Evolutionary conservation across 2,113 vertebrate species (phyloP).

Genomic region (Nothocercus julius): DNA sequence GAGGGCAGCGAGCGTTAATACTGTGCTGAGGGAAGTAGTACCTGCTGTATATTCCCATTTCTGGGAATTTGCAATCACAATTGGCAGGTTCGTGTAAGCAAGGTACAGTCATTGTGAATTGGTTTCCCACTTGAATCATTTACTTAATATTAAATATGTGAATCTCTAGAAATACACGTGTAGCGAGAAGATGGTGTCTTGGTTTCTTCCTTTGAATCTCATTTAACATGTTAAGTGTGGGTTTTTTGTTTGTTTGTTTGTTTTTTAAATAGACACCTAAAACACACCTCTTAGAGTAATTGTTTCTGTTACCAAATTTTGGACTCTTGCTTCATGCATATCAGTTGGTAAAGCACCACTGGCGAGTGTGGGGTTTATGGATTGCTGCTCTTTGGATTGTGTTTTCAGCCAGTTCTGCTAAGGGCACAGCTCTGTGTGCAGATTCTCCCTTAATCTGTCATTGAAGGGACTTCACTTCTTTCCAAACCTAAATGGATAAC

Average conservation of each 20-base stretch:
- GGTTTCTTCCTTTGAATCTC: background rate
- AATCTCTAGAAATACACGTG: background rate
- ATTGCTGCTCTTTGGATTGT: background rate
- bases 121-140: background rate
- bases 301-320: background rate
- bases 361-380: background rate
- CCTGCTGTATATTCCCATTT: background rate
- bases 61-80: accelerated
- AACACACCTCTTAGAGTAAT: background rate
- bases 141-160: background rate
- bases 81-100: background rate
- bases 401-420: background rate
- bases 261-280: background rate
- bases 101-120: background rate
- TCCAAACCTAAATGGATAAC: background rate
- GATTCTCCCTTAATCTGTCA: background rate
- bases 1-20: background rate
- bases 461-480: background rate
- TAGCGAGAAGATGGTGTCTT: background rate
- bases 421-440: background rate
- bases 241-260: no score
- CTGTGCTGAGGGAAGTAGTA: background rate
- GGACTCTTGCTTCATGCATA: background rate
- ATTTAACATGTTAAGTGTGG: no score
- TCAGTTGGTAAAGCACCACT: background rate